A percentile compares a stretch with the other conserved stretches of the same genome.
phyloP scores from a whole-genome alignment of 2,888 invertebrate species.

The Ligdia adustata region DNA sequence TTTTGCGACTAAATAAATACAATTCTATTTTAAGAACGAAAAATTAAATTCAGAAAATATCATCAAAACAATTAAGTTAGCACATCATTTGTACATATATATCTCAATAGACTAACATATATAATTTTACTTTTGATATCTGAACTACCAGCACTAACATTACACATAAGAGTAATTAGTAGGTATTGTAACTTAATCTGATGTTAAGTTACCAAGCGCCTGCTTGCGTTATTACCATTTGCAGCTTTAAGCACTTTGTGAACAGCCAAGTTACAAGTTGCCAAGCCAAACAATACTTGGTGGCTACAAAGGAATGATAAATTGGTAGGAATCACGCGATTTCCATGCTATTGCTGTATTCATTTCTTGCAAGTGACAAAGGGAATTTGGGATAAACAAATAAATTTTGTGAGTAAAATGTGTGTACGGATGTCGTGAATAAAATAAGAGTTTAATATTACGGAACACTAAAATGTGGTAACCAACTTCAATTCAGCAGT shows the following conservation, averaged over 20 bases:
- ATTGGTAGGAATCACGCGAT: constrained; percentile 16
- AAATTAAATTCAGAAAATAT: too few relatives aligned
- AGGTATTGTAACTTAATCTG: too few relatives aligned
- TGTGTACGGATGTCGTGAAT: background rate
- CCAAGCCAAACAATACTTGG: constrained; percentile 12
- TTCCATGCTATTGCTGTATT: constrained; percentile 3
- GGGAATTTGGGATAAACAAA: constrained; percentile 1
- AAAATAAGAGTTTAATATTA: background rate
- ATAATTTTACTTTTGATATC: too few relatives aligned
- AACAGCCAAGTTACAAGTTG: constrained; percentile 4
- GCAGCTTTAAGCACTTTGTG: constrained; percentile 7
- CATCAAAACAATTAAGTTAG: too few relatives aligned
- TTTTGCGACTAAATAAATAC: too few relatives aligned
- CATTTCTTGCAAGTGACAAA: constrained; percentile 1
- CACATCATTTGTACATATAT: too few relatives aligned
- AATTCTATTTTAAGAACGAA: too few relatives aligned
- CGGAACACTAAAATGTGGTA: background rate
- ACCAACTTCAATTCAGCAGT: too few relatives aligned
- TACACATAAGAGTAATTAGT: too few relatives aligned
- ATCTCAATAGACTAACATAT: too few relatives aligned
- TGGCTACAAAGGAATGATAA: constrained; percentile 16
- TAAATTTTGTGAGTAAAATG: background rate
- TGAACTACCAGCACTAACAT: too few relatives aligned
- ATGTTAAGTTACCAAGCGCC: too few relatives aligned
- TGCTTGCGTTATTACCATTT: background rate